A percentile compares a stretch with the other conserved stretches of the same genome.
Conservation (phyloP, 2,797 vertebrate species). For the Chaetophractus vellerosus region DNA sequence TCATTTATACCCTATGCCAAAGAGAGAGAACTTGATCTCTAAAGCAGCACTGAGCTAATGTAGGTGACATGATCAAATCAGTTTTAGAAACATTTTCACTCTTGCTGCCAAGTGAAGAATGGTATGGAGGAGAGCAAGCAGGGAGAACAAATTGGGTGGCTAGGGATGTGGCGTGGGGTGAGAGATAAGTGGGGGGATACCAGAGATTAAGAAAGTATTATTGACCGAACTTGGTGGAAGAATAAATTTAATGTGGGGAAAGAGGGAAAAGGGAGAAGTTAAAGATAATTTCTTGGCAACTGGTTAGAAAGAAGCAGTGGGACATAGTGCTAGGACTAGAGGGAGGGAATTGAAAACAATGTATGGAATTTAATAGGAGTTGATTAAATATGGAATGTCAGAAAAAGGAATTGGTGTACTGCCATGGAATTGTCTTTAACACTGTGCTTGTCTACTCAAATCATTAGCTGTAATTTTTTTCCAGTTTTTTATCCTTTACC, state of each 20-base stretch:
- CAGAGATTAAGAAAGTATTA: background rate
- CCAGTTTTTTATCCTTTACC: slow-evolving; percentile 61
- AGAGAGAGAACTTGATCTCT: background rate
- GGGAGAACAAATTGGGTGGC: background rate
- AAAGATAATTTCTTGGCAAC: background rate
- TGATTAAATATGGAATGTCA: background rate
- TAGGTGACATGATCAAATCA: background rate
- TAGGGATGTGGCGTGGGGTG: background rate
- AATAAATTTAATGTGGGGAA: background rate
- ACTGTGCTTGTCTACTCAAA: background rate
- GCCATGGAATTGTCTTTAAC: background rate
- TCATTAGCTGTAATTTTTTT: slow-evolving; percentile 10
- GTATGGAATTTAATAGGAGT: background rate
- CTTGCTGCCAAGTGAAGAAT: background rate
- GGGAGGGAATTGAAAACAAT: background rate
- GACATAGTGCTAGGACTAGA: background rate
- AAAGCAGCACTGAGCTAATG: background rate
- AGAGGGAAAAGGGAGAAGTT: background rate
- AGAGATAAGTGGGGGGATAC: background rate
- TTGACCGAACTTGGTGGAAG: background rate
- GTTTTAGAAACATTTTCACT: background rate
- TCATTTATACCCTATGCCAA: background rate
- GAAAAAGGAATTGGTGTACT: background rate
- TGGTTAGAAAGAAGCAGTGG: background rate
- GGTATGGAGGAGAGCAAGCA: background rate